phyloP scores from a whole-genome alignment of 2,888 invertebrate species.

The Machimus atricapillus region DNA sequence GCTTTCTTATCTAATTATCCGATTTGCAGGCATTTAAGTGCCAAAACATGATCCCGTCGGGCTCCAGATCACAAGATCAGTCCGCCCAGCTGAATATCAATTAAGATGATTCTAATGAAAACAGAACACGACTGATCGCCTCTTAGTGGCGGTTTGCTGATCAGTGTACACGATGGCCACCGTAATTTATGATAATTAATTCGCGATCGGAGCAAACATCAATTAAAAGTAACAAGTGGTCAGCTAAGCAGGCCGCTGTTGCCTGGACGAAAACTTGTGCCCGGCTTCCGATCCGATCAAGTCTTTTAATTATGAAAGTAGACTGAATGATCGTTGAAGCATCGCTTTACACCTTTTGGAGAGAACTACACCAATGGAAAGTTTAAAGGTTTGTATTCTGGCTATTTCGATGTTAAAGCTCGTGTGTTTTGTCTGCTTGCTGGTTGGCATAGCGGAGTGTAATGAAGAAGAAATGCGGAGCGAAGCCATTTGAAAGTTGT shows the following conservation, averaged over 20 bases:
- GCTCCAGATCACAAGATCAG: slow-evolving; percentile 21
- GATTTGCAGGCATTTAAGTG: slow-evolving; percentile 33
- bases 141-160: slow-evolving; percentile 14
- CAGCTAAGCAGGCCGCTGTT: neutral
- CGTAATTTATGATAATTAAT: slow-evolving; percentile 39
- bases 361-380: neutral
- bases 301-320: neutral
- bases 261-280: neutral
- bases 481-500: too few relatives aligned
- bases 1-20: slow-evolving; percentile 19
- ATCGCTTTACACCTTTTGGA: neutral
- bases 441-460: neutral
- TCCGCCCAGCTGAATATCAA: slow-evolving; percentile 30
- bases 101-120: slow-evolving; percentile 25
- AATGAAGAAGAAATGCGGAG: too few relatives aligned
- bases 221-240: slow-evolving; percentile 39
- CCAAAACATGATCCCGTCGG: slow-evolving; percentile 38
- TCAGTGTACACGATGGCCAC: slow-evolving; percentile 8
- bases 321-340: neutral
- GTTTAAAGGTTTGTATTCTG: neutral
- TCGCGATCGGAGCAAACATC: slow-evolving; percentile 30
- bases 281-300: neutral
- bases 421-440: neutral
- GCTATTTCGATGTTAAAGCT: neutral
- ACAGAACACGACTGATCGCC: slow-evolving; percentile 38